Evolutionary conservation across 1,140 invertebrate genomes (phyloP), one percentile per base, ranked within the genome.

Genomic region (Trachymyrmex cornetzi): DNA sequence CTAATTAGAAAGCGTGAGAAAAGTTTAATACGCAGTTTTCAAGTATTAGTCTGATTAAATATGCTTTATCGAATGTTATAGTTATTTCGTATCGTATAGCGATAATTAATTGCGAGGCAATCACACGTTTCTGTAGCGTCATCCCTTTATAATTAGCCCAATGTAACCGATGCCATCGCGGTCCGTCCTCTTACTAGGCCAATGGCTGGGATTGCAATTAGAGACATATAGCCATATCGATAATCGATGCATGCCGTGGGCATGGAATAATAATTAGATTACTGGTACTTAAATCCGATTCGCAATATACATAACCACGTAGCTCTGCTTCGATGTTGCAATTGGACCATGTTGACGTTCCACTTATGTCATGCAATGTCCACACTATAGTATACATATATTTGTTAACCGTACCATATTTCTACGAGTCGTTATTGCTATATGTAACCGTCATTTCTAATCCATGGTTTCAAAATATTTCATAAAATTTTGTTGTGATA

Each of bases 241-340:
- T 77, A 77, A 77, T 85, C 75, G 82, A 85, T 85, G 75, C 38
- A 64, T 53, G 59, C 63, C 74, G 48, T 85, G 63, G 80, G 55
- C 24, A 85, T 16, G 72, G 82, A 85, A 77, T 85, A 85, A 85
- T 85, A 85, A 79, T 85, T 85, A 79, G 82, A 85, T 77, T 79
- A 85, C 77, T 55, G 48, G 82, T 79, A 79, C 82, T 85, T 85
- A 84, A 84, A 84, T 84, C 80, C 55, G 38, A 84, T 84, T 84
- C 80, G 80, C 59, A 57, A 84, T 74, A 59, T 84, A 74, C 24
- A 50, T 24, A 75, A 71, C 24, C 34, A 34, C 63, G 48, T 38
- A 44, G 77, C n/a, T 55, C 44, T 9, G 22, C 38, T 16, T 34
- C 55, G 57, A 75, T 63, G 72, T 74, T 14, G 38, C 38, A 74